Percentiles rank a stretch among this genome's conserved stretches.
Conservation (phyloP, 2,113 vertebrate genomes). For the Delphinus delphis region DNA sequence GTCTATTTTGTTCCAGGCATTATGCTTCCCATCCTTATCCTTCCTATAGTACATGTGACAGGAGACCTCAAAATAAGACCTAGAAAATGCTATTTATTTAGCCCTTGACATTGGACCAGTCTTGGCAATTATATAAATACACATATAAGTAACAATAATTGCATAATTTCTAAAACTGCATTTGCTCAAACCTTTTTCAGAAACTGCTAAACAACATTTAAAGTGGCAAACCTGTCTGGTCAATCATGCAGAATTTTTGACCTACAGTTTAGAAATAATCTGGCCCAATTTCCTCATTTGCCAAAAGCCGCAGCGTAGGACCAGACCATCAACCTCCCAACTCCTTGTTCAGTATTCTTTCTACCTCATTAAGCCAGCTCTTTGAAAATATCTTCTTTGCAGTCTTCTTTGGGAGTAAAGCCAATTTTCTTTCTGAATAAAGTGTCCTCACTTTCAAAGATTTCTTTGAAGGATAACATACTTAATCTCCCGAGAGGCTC, state of each 20-base stretch:
- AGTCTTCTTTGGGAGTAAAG: slow-evolving; percentile 24
- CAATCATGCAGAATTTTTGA: background rate
- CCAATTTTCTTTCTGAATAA: slow-evolving; percentile 12
- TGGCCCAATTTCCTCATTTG: background rate
- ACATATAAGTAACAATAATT: background rate
- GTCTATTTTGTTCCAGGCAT: background rate
- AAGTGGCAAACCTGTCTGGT: background rate
- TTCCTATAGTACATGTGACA: background rate
- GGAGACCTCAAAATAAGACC: background rate
- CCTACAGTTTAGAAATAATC: background rate
- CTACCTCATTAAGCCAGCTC: background rate
- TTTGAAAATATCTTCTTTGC: slow-evolving; percentile 34
- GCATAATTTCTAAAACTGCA: slow-evolving; percentile 12
- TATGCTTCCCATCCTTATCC: background rate
- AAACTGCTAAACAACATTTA: background rate
- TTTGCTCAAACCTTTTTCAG: background rate
- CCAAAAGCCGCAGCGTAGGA: background rate
- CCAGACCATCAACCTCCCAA: background rate
- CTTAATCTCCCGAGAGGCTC: background rate
- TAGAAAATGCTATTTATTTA: background rate
- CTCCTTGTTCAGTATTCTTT: background rate
- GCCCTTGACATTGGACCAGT: background rate
- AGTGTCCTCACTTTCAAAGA: slow-evolving; percentile 22
- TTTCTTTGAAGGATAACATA: slow-evolving; percentile 39
- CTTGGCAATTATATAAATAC: background rate